These are phyloP conservation scores for Ectropis crepuscularia DNA, from an alignment of 2,888 invertebrate genomes.

Conservation along the genomic window DNA sequence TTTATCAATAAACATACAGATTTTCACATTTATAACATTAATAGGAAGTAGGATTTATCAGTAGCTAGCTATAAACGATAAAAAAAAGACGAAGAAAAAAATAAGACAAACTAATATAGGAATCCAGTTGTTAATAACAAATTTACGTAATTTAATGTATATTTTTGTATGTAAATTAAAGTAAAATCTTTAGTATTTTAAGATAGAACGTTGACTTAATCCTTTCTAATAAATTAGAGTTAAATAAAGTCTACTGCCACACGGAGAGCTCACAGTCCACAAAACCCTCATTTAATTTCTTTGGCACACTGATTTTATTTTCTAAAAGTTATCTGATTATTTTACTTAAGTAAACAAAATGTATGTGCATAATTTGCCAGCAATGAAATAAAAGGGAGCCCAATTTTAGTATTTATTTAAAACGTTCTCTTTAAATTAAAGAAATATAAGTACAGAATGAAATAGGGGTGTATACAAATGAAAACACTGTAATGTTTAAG, in stretches of 20 bases:
- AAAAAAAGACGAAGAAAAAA: too few species aligned
- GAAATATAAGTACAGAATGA: not conserved
- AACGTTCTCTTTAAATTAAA: slow-evolving; percentile 6
- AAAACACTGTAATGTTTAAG: not conserved
- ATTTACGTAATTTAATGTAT: too few species aligned
- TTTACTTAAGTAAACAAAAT: slow-evolving; percentile 10
- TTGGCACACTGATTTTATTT: slow-evolving; percentile 13
- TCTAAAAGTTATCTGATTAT: slow-evolving; percentile 8
- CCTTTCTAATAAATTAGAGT: slow-evolving; percentile 5
- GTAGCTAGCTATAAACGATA: too few species aligned
- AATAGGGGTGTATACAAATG: not conserved
- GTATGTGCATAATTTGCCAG: slow-evolving; percentile 20
- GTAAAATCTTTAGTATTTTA: too few species aligned
- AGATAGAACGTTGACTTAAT: too few species aligned
- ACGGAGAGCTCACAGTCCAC: slow-evolving; percentile 1
- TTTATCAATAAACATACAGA: too few species aligned
- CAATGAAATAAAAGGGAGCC: slow-evolving; percentile 9
- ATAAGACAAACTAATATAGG: too few species aligned
- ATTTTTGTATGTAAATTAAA: too few species aligned
- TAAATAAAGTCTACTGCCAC: slow-evolving; percentile 8
- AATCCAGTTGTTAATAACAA: too few species aligned
- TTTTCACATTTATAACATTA: too few species aligned
- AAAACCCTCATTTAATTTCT: slow-evolving; percentile 9
- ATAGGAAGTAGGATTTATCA: too few species aligned
- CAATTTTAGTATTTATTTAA: slow-evolving; percentile 6